Base-by-base conservation (phyloP, 2,797 vertebrate species). In the Pitangus sulphuratus region DNA sequence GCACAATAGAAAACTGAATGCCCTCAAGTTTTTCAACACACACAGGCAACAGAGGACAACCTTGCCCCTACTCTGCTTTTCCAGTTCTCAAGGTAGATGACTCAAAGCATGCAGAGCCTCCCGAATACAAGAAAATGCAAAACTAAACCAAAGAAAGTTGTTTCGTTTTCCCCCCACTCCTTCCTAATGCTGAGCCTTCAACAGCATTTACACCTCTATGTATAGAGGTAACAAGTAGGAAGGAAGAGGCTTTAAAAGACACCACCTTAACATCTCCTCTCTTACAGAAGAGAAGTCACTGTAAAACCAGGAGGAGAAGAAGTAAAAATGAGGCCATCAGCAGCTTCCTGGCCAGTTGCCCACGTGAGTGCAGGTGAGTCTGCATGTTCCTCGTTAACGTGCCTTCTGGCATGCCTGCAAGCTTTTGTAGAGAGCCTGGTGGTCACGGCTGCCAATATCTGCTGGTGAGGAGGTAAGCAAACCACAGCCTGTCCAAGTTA, bases 201-300 rank as follows among this genome's bases (percentile, higher is more conserved):
- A 19, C 1, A 80, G 50, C 62, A 44, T n/a, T 93, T 89, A 64
- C 22, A 65, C 28, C 10, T 70, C 58, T 66, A 1, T 1, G 0
- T 62, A 56, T 3, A 0, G 88, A 87, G 45, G 79, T 50, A 87
- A 90, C 69, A 75, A 74, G 40, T 70, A 90, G 71, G 71, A 84
- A 94, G 71, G 75, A 80, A 91, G 26, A 91, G 64, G 61, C 33
- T 91, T 92, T 84, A 40, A 68, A 93, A 81, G 40, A 79, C 40
- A 44, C 12, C 50, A 65, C 42, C 24, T 70, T 74, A 48, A 48
- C 14, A 20, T 51, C 65, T 62, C 26, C 37, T 62, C 65, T 90
- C 65, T 84, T 50, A 30, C 21, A 71, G 50, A 74, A 44, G 19
- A 60, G 39, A 78, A 84, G 15, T 33, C 47, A 14, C 45, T 19